Conservation (phyloP, 2,888 invertebrate genomes). For the Eupithecia insigniata region DNA sequence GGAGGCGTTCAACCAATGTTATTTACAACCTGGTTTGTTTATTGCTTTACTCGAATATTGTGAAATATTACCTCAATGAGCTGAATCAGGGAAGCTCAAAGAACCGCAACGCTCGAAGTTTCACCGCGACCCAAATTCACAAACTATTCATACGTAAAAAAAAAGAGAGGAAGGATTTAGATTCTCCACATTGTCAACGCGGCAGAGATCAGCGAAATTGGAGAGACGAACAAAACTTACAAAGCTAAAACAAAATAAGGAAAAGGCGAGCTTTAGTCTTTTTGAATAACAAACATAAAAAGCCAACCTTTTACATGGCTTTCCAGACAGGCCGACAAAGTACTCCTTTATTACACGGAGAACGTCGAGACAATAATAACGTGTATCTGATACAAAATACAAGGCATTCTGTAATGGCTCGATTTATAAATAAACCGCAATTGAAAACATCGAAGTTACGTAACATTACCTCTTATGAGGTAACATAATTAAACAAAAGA, state of each 20-base stretch:
- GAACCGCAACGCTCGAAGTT: constrained; percentile 35
- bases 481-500: not conserved
- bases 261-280: constrained; percentile 43
- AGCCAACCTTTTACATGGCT: constrained; percentile 40
- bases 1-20: constrained; percentile 80
- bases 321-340: constrained; percentile 32
- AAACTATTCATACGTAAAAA: constrained; percentile 40
- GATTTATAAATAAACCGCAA: not conserved
- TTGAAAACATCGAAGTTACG: not conserved
- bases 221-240: constrained; percentile 41
- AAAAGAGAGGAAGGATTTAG: constrained; percentile 38
- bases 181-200: constrained; percentile 44
- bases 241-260: constrained; percentile 47
- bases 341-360: constrained; percentile 23
- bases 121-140: constrained; percentile 33
- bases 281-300: constrained; percentile 43
- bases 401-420: not conserved
- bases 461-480: not conserved
- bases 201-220: constrained; percentile 45
- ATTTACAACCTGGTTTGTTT: constrained; percentile 79
- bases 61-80: constrained; percentile 46
- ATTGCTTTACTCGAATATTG: constrained; percentile 66
- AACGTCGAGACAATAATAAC: constrained; percentile 18
- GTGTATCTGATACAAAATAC: constrained; percentile 17
- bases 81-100: constrained; percentile 42